A percentile compares a stretch with the other conserved stretches of the same genome.
Conservation (phyloP, 64 coral and sea anemone genomes). For the Orbicella faveolata region DNA sequence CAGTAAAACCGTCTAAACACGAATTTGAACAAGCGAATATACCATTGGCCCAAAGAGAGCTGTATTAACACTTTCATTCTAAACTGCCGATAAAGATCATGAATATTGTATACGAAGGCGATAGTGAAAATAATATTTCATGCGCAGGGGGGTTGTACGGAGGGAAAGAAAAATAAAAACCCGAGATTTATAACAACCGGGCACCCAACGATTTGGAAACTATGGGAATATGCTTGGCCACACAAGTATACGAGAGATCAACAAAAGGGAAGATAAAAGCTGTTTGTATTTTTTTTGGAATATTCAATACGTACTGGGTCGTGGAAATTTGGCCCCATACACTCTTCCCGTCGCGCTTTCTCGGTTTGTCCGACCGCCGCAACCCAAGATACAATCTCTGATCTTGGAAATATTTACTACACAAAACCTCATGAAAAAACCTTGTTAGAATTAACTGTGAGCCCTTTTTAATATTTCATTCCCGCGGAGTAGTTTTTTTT, state of each 20-base stretch:
- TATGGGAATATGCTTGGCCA: slow-evolving; percentile 30
- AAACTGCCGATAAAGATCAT: slow-evolving; percentile 45
- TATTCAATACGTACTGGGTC: slow-evolving; percentile 14
- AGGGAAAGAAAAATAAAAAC: not conserved
- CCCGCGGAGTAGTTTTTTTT: not conserved
- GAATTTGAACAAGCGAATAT: slow-evolving; percentile 37
- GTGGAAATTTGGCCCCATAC: slow-evolving; percentile 9
- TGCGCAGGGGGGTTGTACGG: not conserved
- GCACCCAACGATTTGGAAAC: not conserved
- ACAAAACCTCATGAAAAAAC: slow-evolving; percentile 24
- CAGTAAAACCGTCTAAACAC: slow-evolving; percentile 17
- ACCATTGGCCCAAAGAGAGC: slow-evolving; percentile 46
- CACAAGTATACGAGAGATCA: slow-evolving; percentile 13
- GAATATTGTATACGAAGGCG: slow-evolving; percentile 60
- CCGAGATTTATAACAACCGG: not conserved
- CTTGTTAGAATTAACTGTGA: slow-evolving; percentile 35
- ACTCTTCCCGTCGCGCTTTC: not conserved
- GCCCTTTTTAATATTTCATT: slow-evolving; percentile 47
- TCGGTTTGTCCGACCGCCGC: not conserved
- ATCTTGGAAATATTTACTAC: slow-evolving; percentile 21
- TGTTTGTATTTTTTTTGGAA: not conserved
- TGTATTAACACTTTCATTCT: slow-evolving; percentile 65
- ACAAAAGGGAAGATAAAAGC: not conserved
- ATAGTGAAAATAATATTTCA: slow-evolving; percentile 58
- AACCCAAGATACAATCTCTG: slow-evolving; percentile 10